Evolutionary conservation across 2,888 invertebrate species (phyloP).

Genomic region (Matsumyia berberina): DNA sequence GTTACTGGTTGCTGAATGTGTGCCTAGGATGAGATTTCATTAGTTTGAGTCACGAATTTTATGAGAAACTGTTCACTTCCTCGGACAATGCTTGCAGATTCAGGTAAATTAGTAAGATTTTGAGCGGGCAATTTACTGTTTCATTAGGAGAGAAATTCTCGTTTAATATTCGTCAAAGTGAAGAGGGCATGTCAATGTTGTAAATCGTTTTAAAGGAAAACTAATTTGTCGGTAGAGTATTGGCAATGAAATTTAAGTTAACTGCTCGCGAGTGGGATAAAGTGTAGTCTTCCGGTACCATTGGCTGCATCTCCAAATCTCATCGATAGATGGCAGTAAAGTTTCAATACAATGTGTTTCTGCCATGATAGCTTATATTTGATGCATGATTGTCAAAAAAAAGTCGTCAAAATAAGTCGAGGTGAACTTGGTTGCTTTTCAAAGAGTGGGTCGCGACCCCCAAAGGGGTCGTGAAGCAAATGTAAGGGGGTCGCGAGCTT

Average conservation of each 20-base stretch:
- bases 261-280: background rate
- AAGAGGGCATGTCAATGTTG: slow-evolving; percentile 2
- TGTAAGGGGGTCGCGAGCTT: too few relatives aligned
- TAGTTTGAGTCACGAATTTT: slow-evolving; percentile 69
- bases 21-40: slow-evolving; percentile 59
- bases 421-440: too few relatives aligned
- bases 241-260: background rate
- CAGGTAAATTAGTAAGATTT: slow-evolving; percentile 22
- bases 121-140: slow-evolving; percentile 29
- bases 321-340: too few relatives aligned
- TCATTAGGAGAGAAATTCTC: slow-evolving; percentile 14
- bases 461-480: too few relatives aligned
- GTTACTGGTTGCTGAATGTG: slow-evolving; percentile 22
- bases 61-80: slow-evolving; percentile 59
- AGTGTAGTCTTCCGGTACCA: background rate
- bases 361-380: too few relatives aligned
- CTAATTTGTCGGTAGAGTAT: background rate
- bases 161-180: slow-evolving; percentile 19
- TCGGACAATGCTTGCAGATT: slow-evolving; percentile 23
- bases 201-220: slow-evolving; percentile 7
- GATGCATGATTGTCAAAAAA: too few relatives aligned
- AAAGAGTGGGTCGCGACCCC: too few relatives aligned
- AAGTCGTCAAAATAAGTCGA: too few relatives aligned
- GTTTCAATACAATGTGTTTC: too few relatives aligned
- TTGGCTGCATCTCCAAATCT: too few relatives aligned